Percentiles rank a stretch among this genome's conserved stretches.
Conservation (phyloP, 2,888 invertebrate species). For the Coelogynopora nodosa region DNA sequence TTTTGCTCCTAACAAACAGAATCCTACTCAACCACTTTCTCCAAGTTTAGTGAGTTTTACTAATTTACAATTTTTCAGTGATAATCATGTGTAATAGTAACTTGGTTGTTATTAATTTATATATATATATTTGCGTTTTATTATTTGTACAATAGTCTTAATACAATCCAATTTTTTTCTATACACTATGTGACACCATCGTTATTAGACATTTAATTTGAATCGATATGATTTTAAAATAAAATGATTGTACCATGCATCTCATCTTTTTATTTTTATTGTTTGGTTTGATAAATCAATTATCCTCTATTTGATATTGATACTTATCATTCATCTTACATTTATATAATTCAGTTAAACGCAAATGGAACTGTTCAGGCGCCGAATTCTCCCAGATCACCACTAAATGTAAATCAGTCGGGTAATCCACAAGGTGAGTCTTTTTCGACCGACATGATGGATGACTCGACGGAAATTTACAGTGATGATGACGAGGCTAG, state of each 20-base stretch:
- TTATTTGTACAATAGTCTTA: too few species aligned
- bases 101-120: background rate
- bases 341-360: background rate
- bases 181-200: too few species aligned
- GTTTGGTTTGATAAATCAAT: too few species aligned
- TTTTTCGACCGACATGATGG: constrained; percentile 19
- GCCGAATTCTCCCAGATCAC: background rate
- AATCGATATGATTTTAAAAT: too few species aligned
- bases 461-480: constrained; percentile 26
- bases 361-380: background rate
- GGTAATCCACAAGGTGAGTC: background rate
- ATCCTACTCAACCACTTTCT: background rate
- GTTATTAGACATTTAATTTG: too few species aligned
- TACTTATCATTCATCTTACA: too few species aligned
- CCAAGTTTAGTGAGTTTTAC: background rate
- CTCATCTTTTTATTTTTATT: too few species aligned
- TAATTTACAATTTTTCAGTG: background rate
- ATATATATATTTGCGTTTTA: background rate
- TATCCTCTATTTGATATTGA: too few species aligned
- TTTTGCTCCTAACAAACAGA: background rate
- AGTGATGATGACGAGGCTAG: constrained; percentile 38
- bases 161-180: too few species aligned
- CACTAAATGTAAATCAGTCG: background rate
- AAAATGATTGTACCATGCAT: too few species aligned
- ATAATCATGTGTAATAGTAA: background rate